Conservation (phyloP, 2,888 invertebrate genomes). For the Phaonia tiefii region DNA sequence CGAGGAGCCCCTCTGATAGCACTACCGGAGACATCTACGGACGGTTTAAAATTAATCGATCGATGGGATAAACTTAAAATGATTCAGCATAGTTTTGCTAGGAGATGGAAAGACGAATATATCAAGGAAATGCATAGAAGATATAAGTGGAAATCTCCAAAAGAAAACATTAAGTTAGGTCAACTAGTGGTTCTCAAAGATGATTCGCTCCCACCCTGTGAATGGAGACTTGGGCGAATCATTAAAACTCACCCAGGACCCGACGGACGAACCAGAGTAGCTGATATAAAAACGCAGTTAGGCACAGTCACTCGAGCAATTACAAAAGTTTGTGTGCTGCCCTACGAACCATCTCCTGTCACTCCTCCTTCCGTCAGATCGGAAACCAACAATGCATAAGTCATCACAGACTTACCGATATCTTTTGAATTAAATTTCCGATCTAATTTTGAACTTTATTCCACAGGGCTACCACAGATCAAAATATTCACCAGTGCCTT, state of each 20-base stretch:
- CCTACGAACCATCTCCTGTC: too few relatives aligned
- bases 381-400: too few relatives aligned
- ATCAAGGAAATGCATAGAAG: slow-evolving; percentile 53
- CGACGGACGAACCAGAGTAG: slow-evolving; percentile 22
- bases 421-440: too few relatives aligned
- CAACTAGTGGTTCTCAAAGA: neutral
- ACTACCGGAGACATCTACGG: slow-evolving; percentile 15
- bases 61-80: slow-evolving; percentile 24
- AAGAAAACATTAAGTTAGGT: slow-evolving; percentile 37
- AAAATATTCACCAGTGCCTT: too few relatives aligned
- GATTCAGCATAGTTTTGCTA: slow-evolving; percentile 20
- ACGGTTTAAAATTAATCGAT: neutral
- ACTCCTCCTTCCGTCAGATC: too few relatives aligned
- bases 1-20: neutral
- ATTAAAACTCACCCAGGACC: slow-evolving; percentile 33
- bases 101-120: slow-evolving; percentile 43
- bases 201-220: neutral
- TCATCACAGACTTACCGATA: too few relatives aligned
- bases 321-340: slow-evolving; percentile 15
- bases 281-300: neutral
- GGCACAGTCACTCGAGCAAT: slow-evolving; percentile 11
- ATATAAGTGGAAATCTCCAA: slow-evolving; percentile 55
- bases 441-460: too few relatives aligned
- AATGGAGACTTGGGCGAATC: slow-evolving; percentile 52
- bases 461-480: too few relatives aligned